Evolutionary conservation across 2,113 vertebrate genomes (phyloP).

Genomic region (Prunella himalayana): DNA sequence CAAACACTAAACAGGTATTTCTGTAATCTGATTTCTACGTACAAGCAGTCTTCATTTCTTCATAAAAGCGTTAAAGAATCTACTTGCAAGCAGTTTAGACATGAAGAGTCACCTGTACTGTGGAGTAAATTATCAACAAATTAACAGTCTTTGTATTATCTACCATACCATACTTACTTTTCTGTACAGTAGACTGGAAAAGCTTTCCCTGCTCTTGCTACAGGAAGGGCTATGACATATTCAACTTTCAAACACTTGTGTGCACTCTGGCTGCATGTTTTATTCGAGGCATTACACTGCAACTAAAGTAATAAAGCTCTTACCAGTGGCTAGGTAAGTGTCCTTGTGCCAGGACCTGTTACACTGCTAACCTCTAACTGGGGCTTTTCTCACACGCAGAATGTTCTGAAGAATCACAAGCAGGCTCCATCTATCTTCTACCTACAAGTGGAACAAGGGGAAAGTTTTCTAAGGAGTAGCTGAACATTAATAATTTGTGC

Average conservation of each 20-base stretch:
- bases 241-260: background rate
- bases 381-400: background rate
- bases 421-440: background rate
- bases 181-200: background rate
- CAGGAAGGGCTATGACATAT: accelerated
- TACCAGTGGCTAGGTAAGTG: background rate
- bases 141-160: background rate
- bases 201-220: background rate
- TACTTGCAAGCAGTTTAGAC: background rate
- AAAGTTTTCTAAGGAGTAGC: background rate
- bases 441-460: background rate
- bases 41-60: background rate
- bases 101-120: background rate
- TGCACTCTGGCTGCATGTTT: background rate
- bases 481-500: background rate
- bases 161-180: background rate
- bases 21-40: background rate
- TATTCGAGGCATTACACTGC: background rate
- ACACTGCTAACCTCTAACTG: background rate
- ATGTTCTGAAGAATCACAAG: background rate
- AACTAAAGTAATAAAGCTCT: background rate
- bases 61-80: background rate
- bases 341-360: background rate
- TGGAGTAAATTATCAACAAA: background rate
- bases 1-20: background rate